phyloP scores from a whole-genome alignment of 2,797 vertebrate genomes.

The Cyclura pinguis region DNA sequence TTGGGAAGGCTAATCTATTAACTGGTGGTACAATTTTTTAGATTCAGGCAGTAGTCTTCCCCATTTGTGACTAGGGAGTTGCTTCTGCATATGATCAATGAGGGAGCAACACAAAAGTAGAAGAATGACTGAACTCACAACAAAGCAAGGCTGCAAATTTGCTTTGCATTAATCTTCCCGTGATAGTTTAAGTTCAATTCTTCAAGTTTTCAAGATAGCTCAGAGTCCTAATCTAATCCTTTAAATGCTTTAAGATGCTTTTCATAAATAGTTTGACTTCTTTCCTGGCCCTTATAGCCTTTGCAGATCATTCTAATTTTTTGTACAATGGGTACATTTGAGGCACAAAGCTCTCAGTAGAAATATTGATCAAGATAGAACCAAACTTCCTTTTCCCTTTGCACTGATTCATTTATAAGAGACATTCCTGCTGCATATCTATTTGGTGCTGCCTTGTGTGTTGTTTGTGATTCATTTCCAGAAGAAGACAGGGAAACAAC shows the following conservation, averaged over 20 bases:
- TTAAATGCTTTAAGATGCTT: not conserved
- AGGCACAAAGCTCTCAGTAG: not conserved
- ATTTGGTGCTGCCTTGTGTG: not conserved
- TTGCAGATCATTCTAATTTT: not conserved
- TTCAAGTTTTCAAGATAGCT: not conserved
- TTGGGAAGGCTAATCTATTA: not conserved
- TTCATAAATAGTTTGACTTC: not conserved
- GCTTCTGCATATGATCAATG: not conserved
- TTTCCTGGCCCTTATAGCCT: not conserved
- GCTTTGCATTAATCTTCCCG: not conserved
- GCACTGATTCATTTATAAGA: not conserved
- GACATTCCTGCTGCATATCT: not conserved
- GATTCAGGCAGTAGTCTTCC: not conserved
- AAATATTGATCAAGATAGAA: not conserved
- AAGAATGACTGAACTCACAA: not conserved
- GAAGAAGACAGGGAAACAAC: not conserved
- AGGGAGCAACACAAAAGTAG: not conserved
- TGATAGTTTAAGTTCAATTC: conserved; percentile 1
- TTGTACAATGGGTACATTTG: not conserved
- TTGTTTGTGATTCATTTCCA: not conserved
- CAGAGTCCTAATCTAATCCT: not conserved
- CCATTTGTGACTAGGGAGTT: not conserved
- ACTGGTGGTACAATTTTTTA: too few relatives aligned
- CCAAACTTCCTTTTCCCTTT: not conserved
- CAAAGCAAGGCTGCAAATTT: not conserved